Conservation (phyloP, 2,797 vertebrate species). For the Schizothorax lantsangensis region DNA sequence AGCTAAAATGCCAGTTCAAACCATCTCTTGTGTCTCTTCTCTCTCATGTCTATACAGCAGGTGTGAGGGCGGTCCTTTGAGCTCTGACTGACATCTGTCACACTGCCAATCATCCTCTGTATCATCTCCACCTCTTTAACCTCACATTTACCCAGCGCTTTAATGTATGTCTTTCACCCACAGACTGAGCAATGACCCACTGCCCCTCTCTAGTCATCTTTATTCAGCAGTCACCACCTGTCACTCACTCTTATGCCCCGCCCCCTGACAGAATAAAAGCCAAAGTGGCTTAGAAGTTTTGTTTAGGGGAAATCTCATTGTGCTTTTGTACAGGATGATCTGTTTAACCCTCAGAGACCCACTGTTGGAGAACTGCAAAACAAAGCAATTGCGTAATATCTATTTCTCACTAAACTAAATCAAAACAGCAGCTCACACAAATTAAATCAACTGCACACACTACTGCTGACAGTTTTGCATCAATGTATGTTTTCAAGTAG, state of each 20-base stretch:
- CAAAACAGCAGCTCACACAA: neutral
- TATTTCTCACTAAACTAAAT: neutral
- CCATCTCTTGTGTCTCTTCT: neutral
- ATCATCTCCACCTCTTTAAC: conserved; percentile 50
- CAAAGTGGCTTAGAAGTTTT: neutral
- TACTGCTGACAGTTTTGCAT: neutral
- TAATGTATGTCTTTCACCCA: conserved; percentile 23
- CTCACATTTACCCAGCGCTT: conserved; percentile 27
- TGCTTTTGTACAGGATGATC: neutral
- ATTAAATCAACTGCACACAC: neutral
- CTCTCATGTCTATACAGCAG: neutral
- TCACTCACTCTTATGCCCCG: conserved; percentile 25
- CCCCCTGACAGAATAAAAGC: neutral
- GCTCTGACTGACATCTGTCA: conserved; percentile 38
- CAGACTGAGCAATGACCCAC: conserved; percentile 32
- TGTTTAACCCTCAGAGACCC: neutral
- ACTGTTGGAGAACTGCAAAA: neutral
- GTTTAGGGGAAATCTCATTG: neutral
- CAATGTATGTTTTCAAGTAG: neutral
- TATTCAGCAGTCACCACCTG: conserved; percentile 42
- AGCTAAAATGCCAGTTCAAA: neutral
- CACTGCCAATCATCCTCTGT: conserved; percentile 36
- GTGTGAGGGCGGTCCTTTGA: conserved; percentile 14
- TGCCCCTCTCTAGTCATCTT: conserved; percentile 31
- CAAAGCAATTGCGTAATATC: neutral